Evolutionary conservation across 2,797 vertebrate species (phyloP).

Genomic region (Hipposideros larvatus): DNA sequence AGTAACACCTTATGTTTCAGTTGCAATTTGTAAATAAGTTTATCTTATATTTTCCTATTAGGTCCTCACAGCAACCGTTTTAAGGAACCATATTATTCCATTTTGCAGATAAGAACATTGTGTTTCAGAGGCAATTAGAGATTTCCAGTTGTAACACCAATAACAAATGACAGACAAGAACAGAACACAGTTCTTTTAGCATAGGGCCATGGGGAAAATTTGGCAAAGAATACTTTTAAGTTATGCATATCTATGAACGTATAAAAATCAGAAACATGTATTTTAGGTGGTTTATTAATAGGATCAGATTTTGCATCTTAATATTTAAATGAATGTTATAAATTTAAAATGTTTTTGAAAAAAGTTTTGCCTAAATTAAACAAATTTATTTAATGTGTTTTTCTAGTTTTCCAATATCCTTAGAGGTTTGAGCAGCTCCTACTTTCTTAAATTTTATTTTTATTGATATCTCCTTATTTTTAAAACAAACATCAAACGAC

Average conservation of each 20-base stretch:
- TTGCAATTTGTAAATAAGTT: neutral
- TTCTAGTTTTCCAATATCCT: slow-evolving; percentile 19
- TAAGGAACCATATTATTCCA: neutral
- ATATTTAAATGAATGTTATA: slow-evolving; percentile 29
- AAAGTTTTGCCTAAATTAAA: neutral
- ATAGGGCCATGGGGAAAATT: neutral
- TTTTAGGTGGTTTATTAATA: slow-evolving; percentile 32
- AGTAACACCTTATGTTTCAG: neutral
- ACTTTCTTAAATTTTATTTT: neutral
- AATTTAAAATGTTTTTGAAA: slow-evolving; percentile 23
- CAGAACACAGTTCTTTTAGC: neutral
- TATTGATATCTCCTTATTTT: neutral
- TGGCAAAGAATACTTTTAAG: neutral
- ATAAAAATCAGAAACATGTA: slow-evolving; percentile 1
- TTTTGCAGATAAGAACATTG: neutral
- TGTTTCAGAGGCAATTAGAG: neutral
- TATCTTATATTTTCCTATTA: neutral
- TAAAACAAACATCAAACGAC: slow-evolving; percentile 37
- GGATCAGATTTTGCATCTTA: neutral
- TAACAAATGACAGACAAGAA: neutral
- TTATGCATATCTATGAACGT: neutral
- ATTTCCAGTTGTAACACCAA: neutral
- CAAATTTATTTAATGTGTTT: neutral
- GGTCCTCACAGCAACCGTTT: neutral
- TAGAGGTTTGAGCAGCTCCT: slow-evolving; percentile 31